Conservation (phyloP, 2,888 invertebrate species). For the Priocnemis perturbator region DNA sequence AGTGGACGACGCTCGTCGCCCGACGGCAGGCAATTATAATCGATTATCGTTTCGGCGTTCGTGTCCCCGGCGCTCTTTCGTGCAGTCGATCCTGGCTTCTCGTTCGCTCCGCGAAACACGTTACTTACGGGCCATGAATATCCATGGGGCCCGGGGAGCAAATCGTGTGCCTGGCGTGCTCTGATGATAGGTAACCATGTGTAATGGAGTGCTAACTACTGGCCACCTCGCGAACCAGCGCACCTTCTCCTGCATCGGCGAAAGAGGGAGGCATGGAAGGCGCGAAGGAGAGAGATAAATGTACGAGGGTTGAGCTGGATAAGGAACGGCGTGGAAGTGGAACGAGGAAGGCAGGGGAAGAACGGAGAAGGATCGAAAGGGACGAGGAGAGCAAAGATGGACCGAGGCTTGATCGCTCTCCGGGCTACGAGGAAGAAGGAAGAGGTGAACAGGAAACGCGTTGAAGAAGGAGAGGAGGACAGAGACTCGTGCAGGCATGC, state of each 20-base stretch:
- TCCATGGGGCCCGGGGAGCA: constrained; percentile 58
- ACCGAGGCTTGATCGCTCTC: too few relatives aligned
- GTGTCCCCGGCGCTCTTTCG: constrained; percentile 28
- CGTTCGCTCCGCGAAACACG: constrained; percentile 41
- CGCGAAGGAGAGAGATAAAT: constrained; percentile 13
- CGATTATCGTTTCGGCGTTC: constrained; percentile 45
- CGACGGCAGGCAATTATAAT: constrained; percentile 37
- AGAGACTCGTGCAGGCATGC: constrained; percentile 56
- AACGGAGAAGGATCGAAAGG: constrained; percentile 17
- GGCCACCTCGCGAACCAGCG: constrained; percentile 67
- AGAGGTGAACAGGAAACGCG: constrained; percentile 16
- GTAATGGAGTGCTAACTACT: constrained; percentile 73
- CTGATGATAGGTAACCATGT: constrained; percentile 73
- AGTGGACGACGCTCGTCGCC: background rate
- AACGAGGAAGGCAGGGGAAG: constrained; percentile 24
- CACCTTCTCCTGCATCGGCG: constrained; percentile 40
- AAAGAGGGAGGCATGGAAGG: constrained; percentile 21
- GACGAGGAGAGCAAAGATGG: constrained; percentile 17
- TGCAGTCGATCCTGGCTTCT: constrained; percentile 17
- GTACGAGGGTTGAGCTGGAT: constrained; percentile 14
- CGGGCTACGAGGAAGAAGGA: constrained; percentile 20
- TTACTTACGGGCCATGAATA: constrained; percentile 62
- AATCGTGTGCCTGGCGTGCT: constrained; percentile 64
- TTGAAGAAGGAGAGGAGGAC: constrained; percentile 28
- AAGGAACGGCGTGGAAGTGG: constrained; percentile 23